Conservation (phyloP, 64 coral and sea anemone species). For the Acropora tenuis region DNA sequence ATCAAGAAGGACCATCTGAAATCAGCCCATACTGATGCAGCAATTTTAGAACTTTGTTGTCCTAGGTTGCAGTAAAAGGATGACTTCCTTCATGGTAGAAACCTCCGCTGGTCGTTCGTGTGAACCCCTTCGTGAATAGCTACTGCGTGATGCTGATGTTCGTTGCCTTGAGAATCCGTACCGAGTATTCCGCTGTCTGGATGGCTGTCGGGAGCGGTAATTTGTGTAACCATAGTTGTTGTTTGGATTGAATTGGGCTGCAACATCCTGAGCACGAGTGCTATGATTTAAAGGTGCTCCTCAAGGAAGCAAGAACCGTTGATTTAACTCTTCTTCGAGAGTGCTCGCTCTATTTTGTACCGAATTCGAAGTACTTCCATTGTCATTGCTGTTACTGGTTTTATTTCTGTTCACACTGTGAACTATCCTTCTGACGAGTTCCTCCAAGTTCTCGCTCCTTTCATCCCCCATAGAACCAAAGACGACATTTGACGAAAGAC, state of each 20-base stretch:
- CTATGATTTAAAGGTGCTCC: background rate
- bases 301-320: too few species aligned
- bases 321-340: too few species aligned
- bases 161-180: background rate
- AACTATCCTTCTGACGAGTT: too few species aligned
- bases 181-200: background rate
- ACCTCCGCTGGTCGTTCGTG: background rate
- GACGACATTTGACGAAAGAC: too few species aligned
- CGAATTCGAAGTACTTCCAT: too few species aligned
- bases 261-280: background rate
- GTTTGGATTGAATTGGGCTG: background rate
- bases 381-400: too few species aligned
- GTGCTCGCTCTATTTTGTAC: too few species aligned
- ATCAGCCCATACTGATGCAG: background rate
- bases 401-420: too few species aligned
- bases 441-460: too few species aligned
- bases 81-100: background rate
- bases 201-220: background rate
- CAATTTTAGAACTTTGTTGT: background rate
- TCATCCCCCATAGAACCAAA: too few species aligned
- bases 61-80: background rate
- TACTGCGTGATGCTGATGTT: background rate
- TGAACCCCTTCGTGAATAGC: background rate
- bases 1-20: background rate
- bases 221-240: background rate